Evolutionary conservation across 2,113 vertebrate genomes (phyloP), one percentile per base, ranked within the genome.

Genomic region (Otocyon megalotis): DNA sequence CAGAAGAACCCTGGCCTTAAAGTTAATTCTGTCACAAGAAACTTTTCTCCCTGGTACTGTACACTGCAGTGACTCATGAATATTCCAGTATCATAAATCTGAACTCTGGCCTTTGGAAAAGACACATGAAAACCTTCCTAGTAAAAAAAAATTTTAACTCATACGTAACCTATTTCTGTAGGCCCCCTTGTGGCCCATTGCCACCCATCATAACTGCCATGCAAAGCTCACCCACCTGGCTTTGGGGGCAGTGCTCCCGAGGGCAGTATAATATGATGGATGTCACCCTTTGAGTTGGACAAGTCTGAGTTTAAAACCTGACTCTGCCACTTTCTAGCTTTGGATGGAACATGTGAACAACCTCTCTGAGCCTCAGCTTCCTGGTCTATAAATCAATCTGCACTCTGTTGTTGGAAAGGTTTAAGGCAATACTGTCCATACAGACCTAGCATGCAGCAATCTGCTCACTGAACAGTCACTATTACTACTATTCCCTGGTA

Each of bases 31-130:
- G 22, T 72, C 88, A 77, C 76, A 94, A 82, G 69, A 79, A 97
- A 67, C 53, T 76, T 91, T 50, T 98, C 94, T 37, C 82, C 86
- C 50, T 71, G 58, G 20, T 60, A 63, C 76, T 84, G 22, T 32
- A 56, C 65, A 69, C 0, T 79, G 60, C 58, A 20, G 92, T 58
- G 92, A 96, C 95, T 98, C 97, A 98, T 90, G 63, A 97, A 97
- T 95, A 97, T 95, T 97, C 97, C 80, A 92, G 71, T 53, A 69
- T 60, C 56, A 93, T 89, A 72, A 96, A 94, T 97, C 96, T 96
- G 81, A 90, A 97, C 67, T 65, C 94, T 93, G 79, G 56, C 35
- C 85, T 96, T 79, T 60, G 77, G 69, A 96, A 97, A 97, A 97
- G 53, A 63, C 54, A 83, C 32, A 63, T 86, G 87, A 94, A 76